These are phyloP conservation scores for Sebastes diaconus DNA, from an alignment of 2,797 vertebrate genomes.

Conservation along the genomic window DNA sequence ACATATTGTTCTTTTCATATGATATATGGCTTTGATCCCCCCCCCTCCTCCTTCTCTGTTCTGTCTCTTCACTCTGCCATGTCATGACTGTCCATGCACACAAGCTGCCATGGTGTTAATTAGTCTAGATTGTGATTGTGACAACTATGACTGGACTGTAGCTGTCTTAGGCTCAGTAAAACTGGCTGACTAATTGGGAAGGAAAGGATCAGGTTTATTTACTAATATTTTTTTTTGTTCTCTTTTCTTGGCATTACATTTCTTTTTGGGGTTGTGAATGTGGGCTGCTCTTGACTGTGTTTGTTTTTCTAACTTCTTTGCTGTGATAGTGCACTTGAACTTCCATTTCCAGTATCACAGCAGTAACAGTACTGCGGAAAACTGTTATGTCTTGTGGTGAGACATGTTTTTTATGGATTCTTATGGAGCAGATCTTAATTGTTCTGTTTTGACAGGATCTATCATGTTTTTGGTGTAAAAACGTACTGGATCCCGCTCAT, in stretches of 20 bases:
- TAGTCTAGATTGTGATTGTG: slow-evolving; percentile 51
- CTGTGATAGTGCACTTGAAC: neutral
- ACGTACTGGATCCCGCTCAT: neutral
- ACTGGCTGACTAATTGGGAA: neutral
- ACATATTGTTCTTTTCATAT: slow-evolving; percentile 33
- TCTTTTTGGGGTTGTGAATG: neutral
- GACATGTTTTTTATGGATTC: neutral
- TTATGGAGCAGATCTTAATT: neutral
- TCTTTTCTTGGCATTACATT: neutral
- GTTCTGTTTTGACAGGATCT: neutral
- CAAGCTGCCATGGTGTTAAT: slow-evolving; percentile 65
- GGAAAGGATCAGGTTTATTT: neutral
- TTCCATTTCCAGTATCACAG: neutral
- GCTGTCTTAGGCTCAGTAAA: slow-evolving; percentile 17
- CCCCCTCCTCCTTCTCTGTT: neutral
- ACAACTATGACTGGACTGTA: slow-evolving; percentile 40
- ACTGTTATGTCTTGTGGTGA: neutral
- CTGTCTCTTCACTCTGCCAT: slow-evolving; percentile 23
- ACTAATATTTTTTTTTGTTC: neutral
- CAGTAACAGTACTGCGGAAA: neutral
- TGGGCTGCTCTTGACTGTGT: neutral
- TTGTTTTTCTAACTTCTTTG: neutral
- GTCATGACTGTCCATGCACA: slow-evolving; percentile 34
- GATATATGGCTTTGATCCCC: slow-evolving; percentile 20
- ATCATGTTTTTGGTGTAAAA: neutral